phyloP scores from a whole-genome alignment of 2,888 invertebrate species.

The Phyllotreta striolata region DNA sequence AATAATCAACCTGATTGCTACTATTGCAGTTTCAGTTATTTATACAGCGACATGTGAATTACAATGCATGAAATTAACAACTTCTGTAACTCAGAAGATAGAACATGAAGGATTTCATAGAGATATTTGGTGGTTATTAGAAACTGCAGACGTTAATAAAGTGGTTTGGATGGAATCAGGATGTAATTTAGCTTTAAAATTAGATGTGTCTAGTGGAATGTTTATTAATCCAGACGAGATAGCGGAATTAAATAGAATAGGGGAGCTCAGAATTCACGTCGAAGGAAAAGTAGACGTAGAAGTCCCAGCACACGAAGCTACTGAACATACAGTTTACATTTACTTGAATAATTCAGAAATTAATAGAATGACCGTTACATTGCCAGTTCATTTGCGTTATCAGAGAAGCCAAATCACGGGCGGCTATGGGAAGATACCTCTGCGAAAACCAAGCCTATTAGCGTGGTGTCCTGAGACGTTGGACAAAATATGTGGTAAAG shows the following conservation, averaged over 20 bases:
- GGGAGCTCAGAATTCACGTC: conserved; percentile 48
- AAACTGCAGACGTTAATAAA: conserved; percentile 51
- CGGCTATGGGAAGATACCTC: conserved; percentile 58
- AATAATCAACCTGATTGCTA: not conserved
- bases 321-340: conserved; percentile 55
- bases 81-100: conserved; percentile 59
- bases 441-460: conserved; percentile 57
- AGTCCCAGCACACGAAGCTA: conserved; percentile 58
- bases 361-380: conserved; percentile 52
- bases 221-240: conserved; percentile 62
- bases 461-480: conserved; percentile 51
- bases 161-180: conserved; percentile 46
- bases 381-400: conserved; percentile 64
- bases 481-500: conserved; percentile 52
- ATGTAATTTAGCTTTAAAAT: conserved; percentile 55
- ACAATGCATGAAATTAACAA: conserved; percentile 53
- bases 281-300: conserved; percentile 60
- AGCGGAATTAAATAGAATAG: conserved; percentile 56
- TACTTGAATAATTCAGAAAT: conserved; percentile 52
- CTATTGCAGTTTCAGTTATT: conserved; percentile 3
- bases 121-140: conserved; percentile 61
- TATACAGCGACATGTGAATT: conserved; percentile 18
- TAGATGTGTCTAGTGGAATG: conserved; percentile 57
- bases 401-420: conserved; percentile 61
- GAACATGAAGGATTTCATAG: conserved; percentile 62